Base-by-base conservation (phyloP, 2,888 invertebrate genomes). In the Diaphora mendica region DNA sequence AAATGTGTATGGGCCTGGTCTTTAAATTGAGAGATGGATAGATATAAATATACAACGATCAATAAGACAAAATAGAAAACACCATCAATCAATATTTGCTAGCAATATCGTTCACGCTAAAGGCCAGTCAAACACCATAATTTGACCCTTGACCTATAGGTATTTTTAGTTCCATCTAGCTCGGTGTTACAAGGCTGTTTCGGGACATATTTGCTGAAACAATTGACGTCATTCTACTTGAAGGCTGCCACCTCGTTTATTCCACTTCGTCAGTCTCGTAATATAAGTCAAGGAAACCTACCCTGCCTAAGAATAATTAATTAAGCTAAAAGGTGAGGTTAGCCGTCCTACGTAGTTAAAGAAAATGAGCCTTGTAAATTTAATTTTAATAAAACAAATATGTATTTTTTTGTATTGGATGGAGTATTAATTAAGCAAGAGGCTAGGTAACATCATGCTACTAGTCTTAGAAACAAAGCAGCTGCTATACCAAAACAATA, bases 141-240 rank as follows among this genome's bases (percentile, higher is more conserved):
- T 75, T 82, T 91, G 90, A 94, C 93, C 94, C 86, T 89, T 92
- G 92, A 94, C 94, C 94, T 92, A 91, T 87, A 85, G 80, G 81
- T 95, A 95, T 95, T 92, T 95, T 92, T 95, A 94, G 94, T 84
- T 86, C 89, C 89, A 89, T 88, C 88, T 83, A 90, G 87, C 87
- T 83, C 84, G 89, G 90, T 88, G 85, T 83, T 80, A 84, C 92
- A 91, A 94, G 94, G 95, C 88, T 92, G 84, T 85, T 86, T 80
- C 87, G 88, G 87, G 81, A 89, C 85, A 92, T 90, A 92, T 94
- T 93, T 91, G 92, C 94, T 94, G 92, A 94, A 94, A 94, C 95
- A 93, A 93, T 91, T 94, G 94, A 95, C 94, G 95, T 95, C 94
- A 95, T 84, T 85, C 84, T 77, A 77, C 82, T 87, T 88, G 92